phyloP scores from a whole-genome alignment of 2,888 invertebrate species.

The Hemicrepidius hirtus region DNA sequence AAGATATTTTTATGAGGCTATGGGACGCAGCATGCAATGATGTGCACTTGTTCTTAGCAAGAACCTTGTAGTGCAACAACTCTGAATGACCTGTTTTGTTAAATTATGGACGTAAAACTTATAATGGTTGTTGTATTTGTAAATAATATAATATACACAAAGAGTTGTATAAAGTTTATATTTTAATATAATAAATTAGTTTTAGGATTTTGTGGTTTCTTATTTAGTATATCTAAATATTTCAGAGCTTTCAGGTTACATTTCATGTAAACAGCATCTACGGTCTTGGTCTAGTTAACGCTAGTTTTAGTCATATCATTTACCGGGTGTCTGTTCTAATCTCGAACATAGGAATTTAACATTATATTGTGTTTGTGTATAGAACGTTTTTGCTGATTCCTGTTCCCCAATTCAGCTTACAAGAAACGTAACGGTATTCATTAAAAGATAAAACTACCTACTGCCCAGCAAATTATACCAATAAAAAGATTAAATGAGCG shows the following conservation, averaged over 20 bases:
- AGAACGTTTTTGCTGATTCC: no score
- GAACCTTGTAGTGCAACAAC: slow-evolving; percentile 51
- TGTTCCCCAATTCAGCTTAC: no score
- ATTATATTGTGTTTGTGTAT: no score
- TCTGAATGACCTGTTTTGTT: slow-evolving; percentile 44
- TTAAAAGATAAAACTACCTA: no score
- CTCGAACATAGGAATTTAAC: no score
- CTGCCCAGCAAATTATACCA: no score
- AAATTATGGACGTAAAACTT: slow-evolving; percentile 58
- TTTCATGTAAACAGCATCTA: no score
- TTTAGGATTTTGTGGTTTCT: slow-evolving; percentile 6
- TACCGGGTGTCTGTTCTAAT: no score
- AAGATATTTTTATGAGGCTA: slow-evolving; percentile 66
- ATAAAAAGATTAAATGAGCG: no score
- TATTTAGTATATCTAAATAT: background rate
- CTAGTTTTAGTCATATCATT: no score
- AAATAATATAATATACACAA: slow-evolving; percentile 67
- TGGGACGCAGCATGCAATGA: slow-evolving; percentile 67
- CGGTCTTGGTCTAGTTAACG: no score
- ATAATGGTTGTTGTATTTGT: slow-evolving; percentile 62
- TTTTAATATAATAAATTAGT: slow-evolving; percentile 57
- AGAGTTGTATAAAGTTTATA: slow-evolving; percentile 66
- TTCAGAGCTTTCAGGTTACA: background rate
- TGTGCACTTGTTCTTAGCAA: slow-evolving; percentile 47
- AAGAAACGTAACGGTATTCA: no score